Evolutionary conservation across 2,888 invertebrate species (phyloP).

Genomic region (Lasiommata megera): DNA sequence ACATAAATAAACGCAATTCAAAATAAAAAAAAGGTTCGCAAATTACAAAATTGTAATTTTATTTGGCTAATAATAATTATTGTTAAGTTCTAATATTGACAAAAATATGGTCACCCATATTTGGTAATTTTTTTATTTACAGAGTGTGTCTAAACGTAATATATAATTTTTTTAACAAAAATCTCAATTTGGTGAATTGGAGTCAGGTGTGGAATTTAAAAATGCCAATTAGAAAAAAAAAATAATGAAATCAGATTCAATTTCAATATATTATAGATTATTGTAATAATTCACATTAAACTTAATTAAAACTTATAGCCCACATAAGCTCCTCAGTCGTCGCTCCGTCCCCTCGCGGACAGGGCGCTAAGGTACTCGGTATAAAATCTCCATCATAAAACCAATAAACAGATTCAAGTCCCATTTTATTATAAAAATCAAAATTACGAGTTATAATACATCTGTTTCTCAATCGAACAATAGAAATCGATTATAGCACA

Average conservation of each 20-base stretch:
- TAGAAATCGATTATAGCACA: conserved; percentile 76
- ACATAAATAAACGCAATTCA: conserved; percentile 4
- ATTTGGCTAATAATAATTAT: conserved; percentile 11
- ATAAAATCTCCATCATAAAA: conserved; percentile 81
- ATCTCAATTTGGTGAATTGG: conserved; percentile 37
- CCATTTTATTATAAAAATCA: conserved; percentile 82
- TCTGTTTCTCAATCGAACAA: conserved; percentile 77
- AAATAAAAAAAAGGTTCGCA: conserved; percentile 11
- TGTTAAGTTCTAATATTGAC: conserved; percentile 12
- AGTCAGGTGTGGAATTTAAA: conserved; percentile 53
- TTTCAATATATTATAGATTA: conserved; percentile 82
- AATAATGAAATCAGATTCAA: conserved; percentile 79
- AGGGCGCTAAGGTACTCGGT: conserved; percentile 80
- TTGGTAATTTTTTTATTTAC: conserved; percentile 11
- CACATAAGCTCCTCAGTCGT: conserved; percentile 76
- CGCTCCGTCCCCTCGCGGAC: conserved; percentile 72
- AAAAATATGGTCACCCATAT: conserved; percentile 18
- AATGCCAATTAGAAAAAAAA: conserved; percentile 76
- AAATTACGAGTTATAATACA: conserved; percentile 82
- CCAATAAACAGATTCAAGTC: conserved; percentile 81
- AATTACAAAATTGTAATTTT: conserved; percentile 17
- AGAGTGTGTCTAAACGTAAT: conserved; percentile 18
- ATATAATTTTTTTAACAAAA: conserved; percentile 13
- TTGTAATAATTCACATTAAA: conserved; percentile 81
- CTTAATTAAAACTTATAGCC: conserved; percentile 79